phyloP scores from a whole-genome alignment of 2,888 invertebrate species.

The Unio pictorum region DNA sequence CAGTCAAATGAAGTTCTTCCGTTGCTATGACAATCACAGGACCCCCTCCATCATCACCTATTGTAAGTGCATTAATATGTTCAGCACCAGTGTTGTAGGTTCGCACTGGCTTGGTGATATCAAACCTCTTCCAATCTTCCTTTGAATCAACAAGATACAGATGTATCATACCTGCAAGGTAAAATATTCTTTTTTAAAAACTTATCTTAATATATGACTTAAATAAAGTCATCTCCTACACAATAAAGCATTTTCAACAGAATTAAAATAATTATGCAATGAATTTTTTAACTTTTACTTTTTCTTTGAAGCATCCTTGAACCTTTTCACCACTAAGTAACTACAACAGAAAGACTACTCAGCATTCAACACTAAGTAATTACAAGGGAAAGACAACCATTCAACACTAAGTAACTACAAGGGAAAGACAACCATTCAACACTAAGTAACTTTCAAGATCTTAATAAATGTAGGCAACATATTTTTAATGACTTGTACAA shows the following conservation, averaged over 20 bases:
- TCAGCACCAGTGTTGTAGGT: constrained; percentile 24
- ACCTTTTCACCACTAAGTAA: too few relatives aligned
- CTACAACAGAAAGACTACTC: too few relatives aligned
- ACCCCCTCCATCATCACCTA: constrained; percentile 40
- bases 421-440: too few relatives aligned
- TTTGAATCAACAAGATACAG: constrained; percentile 29
- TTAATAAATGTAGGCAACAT: too few relatives aligned
- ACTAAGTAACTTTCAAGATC: too few relatives aligned
- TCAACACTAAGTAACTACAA: too few relatives aligned
- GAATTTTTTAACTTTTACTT: too few relatives aligned
- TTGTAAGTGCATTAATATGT: constrained; percentile 36
- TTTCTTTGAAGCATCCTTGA: too few relatives aligned
- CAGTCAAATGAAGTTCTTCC: constrained; percentile 22
- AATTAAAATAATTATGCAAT: background rate
- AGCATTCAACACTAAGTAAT: too few relatives aligned
- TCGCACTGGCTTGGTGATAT: constrained; percentile 16
- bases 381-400: too few relatives aligned
- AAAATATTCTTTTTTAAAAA: background rate
- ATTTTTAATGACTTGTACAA: too few relatives aligned
- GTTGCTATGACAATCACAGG: constrained; percentile 43
- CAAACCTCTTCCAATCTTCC: constrained; percentile 18
- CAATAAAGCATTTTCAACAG: background rate
- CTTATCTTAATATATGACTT: background rate
- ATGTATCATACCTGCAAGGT: constrained; percentile 30
- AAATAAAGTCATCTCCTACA: background rate